Evolutionary conservation across 2,113 vertebrate species (phyloP), one percentile per base, ranked within the genome.

Genomic region (Mastomys coucha): DNA sequence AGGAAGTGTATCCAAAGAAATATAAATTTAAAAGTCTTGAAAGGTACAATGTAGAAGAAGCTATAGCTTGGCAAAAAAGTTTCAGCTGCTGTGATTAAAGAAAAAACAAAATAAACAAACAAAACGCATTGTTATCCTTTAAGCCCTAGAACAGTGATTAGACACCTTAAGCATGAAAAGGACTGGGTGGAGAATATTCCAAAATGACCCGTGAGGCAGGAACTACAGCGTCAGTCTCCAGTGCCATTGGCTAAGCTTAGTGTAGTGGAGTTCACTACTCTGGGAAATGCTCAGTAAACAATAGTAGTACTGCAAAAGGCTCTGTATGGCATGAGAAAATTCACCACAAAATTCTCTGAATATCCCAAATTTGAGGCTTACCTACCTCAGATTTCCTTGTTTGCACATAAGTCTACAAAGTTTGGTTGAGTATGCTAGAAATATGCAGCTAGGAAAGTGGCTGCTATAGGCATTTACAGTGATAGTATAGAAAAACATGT

Each of bases 371-470:
- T 81, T 82, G 67, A 76, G 82, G 26, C 70, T 20, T 81, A 36
- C 28, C 28, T 80, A 84, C 51, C 70, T 92, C 84, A 92, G 12
- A 51, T 94, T 96, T 95, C 53, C 93, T 81, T 82, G 69, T 93
- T 33, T 33, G 36, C 91, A n/a, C 78, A 65, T 45, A 75, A 78
- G 93, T 93, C 53, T 93, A 53, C 63, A 76, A 72, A 80, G 31
- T 65, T 90, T 96, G 67, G 36, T 85, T 95, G 36, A 65, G 69
- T 94, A 19, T 58, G 67, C 87, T 93, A 94, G 93, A 95, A 92
- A 84, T 69, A 56, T 28, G 36, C 63, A 69, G 2, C 53, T 76
- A 12, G 70, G 20, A 88, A 93, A 76, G 70, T 91, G 81, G 14
- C 72, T 76, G 69, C 78, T 81, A 2, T 87, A 58, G 63, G 56